phyloP scores from a whole-genome alignment of 2,888 invertebrate species.

The Lordiphosa fenestrarum region DNA sequence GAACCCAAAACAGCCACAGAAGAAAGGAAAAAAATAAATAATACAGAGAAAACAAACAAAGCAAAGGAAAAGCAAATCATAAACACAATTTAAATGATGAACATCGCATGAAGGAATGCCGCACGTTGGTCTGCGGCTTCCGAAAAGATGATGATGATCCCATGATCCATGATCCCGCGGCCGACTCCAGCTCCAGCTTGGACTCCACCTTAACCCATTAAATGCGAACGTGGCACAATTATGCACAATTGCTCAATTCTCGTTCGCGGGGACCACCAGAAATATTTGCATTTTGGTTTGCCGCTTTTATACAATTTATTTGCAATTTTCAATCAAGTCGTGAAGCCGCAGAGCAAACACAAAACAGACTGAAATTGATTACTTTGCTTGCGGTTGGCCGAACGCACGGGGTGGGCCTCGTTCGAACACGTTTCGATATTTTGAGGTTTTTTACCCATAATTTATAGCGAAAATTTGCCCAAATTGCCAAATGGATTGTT shows the following conservation, averaged over 20 bases:
- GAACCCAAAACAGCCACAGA: background rate
- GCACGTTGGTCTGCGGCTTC: slow-evolving; percentile 62
- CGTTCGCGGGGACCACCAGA: slow-evolving; percentile 41
- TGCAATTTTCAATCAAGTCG: slow-evolving; percentile 74
- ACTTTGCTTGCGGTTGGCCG: slow-evolving; percentile 29
- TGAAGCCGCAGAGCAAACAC: slow-evolving; percentile 38
- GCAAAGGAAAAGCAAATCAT: slow-evolving; percentile 21
- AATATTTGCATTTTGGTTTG: slow-evolving; percentile 60
- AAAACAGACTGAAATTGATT: slow-evolving; percentile 28
- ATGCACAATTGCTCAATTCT: slow-evolving; percentile 71
- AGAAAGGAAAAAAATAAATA: background rate
- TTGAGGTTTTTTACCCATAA: slow-evolving; percentile 63
- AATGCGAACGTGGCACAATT: slow-evolving; percentile 70
- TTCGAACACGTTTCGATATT: slow-evolving; percentile 77
- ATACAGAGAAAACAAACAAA: background rate
- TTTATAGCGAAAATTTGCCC: slow-evolving; percentile 68
- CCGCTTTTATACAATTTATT: slow-evolving; percentile 73
- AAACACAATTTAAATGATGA: slow-evolving; percentile 37
- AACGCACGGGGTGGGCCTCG: slow-evolving; percentile 16
- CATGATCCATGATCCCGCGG: slow-evolving; percentile 2
- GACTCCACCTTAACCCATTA: slow-evolving; percentile 66
- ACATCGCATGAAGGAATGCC: slow-evolving; percentile 30
- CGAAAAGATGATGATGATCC: slow-evolving; percentile 43
- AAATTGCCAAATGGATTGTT: slow-evolving; percentile 36
- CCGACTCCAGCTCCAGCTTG: background rate